Conservation (phyloP, 1,140 invertebrate species). For the Reticulitermes speratus region DNA sequence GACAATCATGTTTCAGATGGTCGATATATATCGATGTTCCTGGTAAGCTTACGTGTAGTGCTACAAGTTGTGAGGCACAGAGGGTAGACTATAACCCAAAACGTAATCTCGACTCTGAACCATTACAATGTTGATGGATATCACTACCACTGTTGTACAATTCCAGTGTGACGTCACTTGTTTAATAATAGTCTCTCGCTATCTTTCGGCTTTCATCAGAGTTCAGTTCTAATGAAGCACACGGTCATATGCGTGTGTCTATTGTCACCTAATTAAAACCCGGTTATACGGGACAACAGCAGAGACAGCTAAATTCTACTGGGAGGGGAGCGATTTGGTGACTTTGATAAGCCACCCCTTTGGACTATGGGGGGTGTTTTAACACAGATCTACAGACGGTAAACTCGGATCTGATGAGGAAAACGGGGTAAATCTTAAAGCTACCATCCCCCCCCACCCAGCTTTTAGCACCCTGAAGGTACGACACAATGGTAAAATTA, state of each 20-base stretch:
- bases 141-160: background rate
- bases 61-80: background rate
- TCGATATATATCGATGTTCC: too few species aligned
- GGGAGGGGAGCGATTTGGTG: background rate
- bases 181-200: background rate
- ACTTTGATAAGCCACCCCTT: conserved; percentile 17
- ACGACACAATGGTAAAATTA: background rate
- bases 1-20: too few species aligned
- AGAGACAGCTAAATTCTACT: conserved; percentile 10
- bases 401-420: background rate
- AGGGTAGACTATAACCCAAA: background rate
- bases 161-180: conserved; percentile 14
- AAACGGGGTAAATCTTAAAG: conserved; percentile 1
- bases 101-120: background rate
- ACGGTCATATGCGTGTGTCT: background rate
- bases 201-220: conserved; percentile 8
- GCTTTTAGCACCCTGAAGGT: background rate
- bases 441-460: background rate
- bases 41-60: background rate
- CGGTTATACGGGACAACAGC: conserved; percentile 1
- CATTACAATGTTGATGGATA: conserved; percentile 3
- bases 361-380: conserved; percentile 7
- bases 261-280: conserved; percentile 28
- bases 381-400: conserved; percentile 18
- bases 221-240: conserved; percentile 10